These are phyloP conservation scores for Hafferia zeledoni DNA, from an alignment of 2,797 vertebrate species.

Conservation along the genomic window DNA sequence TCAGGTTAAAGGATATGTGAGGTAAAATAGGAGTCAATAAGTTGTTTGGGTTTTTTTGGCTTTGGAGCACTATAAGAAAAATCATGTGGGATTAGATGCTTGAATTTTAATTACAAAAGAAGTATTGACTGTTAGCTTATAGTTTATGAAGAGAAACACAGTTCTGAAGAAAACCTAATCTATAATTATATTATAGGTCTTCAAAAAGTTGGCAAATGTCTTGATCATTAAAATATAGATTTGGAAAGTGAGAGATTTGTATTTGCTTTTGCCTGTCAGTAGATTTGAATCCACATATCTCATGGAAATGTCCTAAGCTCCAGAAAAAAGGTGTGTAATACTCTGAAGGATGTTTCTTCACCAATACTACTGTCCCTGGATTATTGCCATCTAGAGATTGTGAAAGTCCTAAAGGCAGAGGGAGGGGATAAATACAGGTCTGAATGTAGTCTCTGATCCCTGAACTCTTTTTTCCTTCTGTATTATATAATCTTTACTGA, in stretches of 20 bases:
- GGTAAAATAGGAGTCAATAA: constrained; percentile 30
- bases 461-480: background rate
- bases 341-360: background rate
- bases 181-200: background rate
- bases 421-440: background rate
- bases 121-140: constrained; percentile 27
- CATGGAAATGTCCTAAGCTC: background rate
- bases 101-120: constrained; percentile 64
- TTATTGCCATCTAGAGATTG: background rate
- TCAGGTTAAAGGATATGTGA: background rate
- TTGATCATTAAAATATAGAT: background rate
- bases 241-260: background rate
- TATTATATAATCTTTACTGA: background rate
- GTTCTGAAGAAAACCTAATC: background rate
- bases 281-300: background rate
- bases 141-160: constrained; percentile 28
- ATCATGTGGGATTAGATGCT: background rate
- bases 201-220: background rate
- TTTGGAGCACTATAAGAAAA: background rate
- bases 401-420: background rate
- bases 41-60: background rate
- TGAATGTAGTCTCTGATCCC: background rate
- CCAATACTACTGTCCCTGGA: background rate
- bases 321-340: background rate
- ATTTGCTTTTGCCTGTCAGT: background rate